Base-by-base conservation (phyloP, 1,140 invertebrate species). In the Cephus cinctus region DNA sequence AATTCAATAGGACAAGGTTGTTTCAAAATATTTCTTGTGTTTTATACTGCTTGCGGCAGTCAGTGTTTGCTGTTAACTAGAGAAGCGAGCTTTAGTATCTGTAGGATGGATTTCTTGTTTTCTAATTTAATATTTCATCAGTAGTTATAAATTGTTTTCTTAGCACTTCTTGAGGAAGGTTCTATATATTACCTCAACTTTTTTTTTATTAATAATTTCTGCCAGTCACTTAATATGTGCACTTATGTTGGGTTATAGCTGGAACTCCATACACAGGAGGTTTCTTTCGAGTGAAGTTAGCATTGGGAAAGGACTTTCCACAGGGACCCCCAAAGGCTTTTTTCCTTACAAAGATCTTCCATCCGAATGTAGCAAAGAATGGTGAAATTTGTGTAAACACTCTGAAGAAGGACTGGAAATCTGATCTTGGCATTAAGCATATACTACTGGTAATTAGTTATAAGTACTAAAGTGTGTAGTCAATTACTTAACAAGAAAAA, bases 331-430 rank as follows among this genome's bases (percentile, higher is more conserved):
- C 95, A 14, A 96, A 96, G 78, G 95, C 93, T 30, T 95, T 87
- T 77, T 98, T 98, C 73, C 76, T 96, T 21, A 98, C 95, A 41
- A 95, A 94, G 82, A 96, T 98, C 62, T 98, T 98, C 80, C 95
- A 98, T 78, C 95, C 95, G 21, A 98, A 98, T 82, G 94, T 98
- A 58, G 88, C 94, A 8, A 83, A 83, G 60, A 92, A 89, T 79
- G 95, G 95, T 27, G 94, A 97, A 78, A 97, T 98, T 69, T 98
- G 95, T 79, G 96, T 98, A 0, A 96, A 98, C 77, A 97, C 95
- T 43, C 80, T 98, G 42, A 96, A 96, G 77, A 96, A 92, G 78
- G 92, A 98, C 79, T 98, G 95, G 95, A 94, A 94, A 73, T 85
- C 93, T 50, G 92, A 96, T 80, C 83, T 96, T 63, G 95, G 95